Evolutionary conservation across 2,113 vertebrate genomes (phyloP), one percentile per base, ranked within the genome.

Genomic region (Phalacrocorax pelagicus): DNA sequence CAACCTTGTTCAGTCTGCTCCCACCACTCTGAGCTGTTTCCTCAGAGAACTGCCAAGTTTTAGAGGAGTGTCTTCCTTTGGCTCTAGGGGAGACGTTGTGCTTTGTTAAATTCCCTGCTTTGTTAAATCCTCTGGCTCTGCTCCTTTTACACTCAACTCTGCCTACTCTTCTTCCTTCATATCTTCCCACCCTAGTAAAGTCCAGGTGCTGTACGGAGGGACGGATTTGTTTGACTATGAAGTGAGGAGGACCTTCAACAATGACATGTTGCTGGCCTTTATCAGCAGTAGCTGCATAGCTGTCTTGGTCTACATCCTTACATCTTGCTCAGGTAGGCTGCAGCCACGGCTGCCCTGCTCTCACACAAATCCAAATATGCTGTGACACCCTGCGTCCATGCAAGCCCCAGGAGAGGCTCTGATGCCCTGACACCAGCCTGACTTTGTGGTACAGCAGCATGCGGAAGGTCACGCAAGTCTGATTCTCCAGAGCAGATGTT

Each of bases 151-250:
- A 5, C 49, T 84, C 38, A 86, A 20, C 49, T 54, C 59, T 63
- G 19, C 46, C 65, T 81, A 4, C 27, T 70, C 73, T 15, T 92
- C 38, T 71, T 92, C 42, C 51, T 49, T 32, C 52, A 1, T 59
- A 4, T 67, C 49, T 78, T 73, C 42, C 42, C 42, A 36, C 21
- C 47, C 54, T 94, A 99, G 99, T 97, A 99, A 99, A 97, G 99
- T 99, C 74, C 99, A 99, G 97, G 99, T 99, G 72, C 97, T 99
- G 15, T 99, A 99, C 0, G 99, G 99, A 4, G 99, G 99, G 4
- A 99, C 99, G 0, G 99, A 99, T 97, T 98, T 99, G 92, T 99
- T 99, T 84, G 99, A 99, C 66, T 98, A 99, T 6, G 99, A 99
- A 98, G 99, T 99, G 83, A 98, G 99, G 85, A 98, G 98, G 91